Evolutionary conservation across 2,113 vertebrate genomes (phyloP).

Genomic region (Natator depressus): DNA sequence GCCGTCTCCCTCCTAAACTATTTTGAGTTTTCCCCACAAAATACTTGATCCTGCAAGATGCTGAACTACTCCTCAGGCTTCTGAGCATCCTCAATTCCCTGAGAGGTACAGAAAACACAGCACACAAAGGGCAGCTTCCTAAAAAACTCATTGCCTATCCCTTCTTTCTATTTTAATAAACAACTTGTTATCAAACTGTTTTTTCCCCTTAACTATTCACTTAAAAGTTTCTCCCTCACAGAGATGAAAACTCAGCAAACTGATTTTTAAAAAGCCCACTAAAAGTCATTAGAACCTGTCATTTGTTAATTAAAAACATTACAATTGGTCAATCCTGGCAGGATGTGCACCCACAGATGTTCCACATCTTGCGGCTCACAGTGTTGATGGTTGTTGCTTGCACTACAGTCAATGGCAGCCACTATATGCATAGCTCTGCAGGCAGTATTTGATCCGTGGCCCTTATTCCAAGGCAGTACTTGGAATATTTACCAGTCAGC

Average conservation of each 20-base stretch:
- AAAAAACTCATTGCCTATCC: background rate
- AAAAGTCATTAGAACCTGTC: background rate
- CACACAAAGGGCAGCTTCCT: background rate
- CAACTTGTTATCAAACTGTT: constrained; percentile 54
- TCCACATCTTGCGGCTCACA: background rate
- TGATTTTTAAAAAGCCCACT: background rate
- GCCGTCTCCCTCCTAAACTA: background rate
- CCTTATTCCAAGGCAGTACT: background rate
- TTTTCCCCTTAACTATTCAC: constrained; percentile 31
- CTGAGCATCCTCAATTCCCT: constrained; percentile 1
- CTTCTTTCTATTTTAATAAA: constrained; percentile 53
- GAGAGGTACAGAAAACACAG: constrained; percentile 51
- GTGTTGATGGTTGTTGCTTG: background rate
- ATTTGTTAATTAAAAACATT: constrained; percentile 40
- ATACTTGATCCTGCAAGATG: background rate
- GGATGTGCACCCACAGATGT: background rate
- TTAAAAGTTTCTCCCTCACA: background rate
- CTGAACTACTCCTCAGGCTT: background rate
- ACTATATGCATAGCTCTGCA: background rate
- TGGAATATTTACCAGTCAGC: background rate
- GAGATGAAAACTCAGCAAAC: background rate
- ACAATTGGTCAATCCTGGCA: background rate
- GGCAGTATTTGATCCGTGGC: background rate
- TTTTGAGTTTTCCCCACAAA: background rate
- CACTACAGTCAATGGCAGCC: background rate